Percentiles rank a stretch among this genome's conserved stretches.
Evolutionary conservation across 2,888 invertebrate genomes (phyloP).

Genomic region (Lasioglossum villosulum): DNA sequence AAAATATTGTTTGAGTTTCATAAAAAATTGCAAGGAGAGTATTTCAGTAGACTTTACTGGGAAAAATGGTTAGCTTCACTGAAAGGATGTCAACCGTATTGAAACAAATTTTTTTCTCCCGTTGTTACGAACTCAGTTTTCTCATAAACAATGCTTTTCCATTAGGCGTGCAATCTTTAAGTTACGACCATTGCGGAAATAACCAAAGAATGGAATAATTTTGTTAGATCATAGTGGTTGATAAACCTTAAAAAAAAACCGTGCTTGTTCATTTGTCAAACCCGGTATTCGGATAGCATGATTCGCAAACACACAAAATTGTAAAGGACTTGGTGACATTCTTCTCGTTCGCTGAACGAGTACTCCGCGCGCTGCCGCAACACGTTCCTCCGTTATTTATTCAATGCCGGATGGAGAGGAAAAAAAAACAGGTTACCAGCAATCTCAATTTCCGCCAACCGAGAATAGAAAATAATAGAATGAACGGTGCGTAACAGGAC

Average conservation of each 20-base stretch:
- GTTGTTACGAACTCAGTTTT: not conserved
- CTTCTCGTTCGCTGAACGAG: not conserved
- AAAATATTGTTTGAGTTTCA: too few relatives aligned
- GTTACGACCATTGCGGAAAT: not conserved
- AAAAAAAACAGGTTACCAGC: not conserved
- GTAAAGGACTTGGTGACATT: not conserved
- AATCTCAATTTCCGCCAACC: not conserved
- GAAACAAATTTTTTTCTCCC: not conserved
- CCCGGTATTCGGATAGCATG: not conserved
- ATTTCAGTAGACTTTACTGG: not conserved
- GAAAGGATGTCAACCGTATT: not conserved
- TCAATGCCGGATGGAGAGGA: not conserved
- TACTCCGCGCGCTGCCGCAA: not conserved
- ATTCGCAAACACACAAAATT: not conserved
- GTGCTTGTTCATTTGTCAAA: not conserved
- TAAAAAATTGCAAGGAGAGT: not conserved
- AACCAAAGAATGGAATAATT: not conserved
- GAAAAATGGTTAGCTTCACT: not conserved
- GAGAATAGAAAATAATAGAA: conserved; percentile 2
- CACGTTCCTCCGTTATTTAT: not conserved
- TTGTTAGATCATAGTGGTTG: not conserved
- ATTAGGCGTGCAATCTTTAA: not conserved
- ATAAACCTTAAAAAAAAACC: not conserved
- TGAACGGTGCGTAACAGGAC: not conserved
- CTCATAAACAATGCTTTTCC: not conserved